Percentiles rank a stretch among this genome's conserved stretches.
These are phyloP conservation scores for Pseudopipra pipra DNA, from an alignment of 2,113 vertebrate genomes.

Conservation along the genomic window DNA sequence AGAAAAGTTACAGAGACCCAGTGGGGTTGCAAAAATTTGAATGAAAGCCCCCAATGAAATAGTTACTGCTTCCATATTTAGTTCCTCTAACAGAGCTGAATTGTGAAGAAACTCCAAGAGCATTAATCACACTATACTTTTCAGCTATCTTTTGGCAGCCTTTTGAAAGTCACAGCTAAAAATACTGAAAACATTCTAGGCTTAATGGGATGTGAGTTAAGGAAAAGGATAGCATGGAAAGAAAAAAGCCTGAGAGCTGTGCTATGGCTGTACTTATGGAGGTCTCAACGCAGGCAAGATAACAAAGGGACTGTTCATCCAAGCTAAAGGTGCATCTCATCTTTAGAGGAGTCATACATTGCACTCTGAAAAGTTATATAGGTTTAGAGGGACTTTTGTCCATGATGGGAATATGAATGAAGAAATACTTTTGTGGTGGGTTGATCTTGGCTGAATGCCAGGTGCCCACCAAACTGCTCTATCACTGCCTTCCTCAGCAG, in stretches of 20 bases:
- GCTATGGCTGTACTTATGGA: not conserved
- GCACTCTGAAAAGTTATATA: not conserved
- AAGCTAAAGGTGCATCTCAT: not conserved
- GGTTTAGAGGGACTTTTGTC: not conserved
- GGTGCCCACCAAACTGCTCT: not conserved
- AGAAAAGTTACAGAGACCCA: not conserved
- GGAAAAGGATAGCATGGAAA: not conserved
- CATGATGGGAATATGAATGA: not conserved
- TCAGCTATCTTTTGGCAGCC: slow-evolving; percentile 22
- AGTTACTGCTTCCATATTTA: not conserved
- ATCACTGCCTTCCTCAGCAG: not conserved
- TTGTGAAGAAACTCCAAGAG: not conserved
- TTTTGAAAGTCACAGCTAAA: slow-evolving; percentile 48
- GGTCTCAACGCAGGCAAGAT: rapidly evolving
- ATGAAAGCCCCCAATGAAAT: not conserved
- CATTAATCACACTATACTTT: not conserved
- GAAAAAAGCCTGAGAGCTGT: not conserved
- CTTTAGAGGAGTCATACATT: not conserved
- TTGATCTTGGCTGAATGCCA: not conserved
- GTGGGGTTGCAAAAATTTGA: not conserved
- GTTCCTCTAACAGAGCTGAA: not conserved
- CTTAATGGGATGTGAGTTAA: not conserved
- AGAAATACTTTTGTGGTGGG: not conserved
- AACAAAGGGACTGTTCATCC: not conserved
- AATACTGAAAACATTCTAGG: slow-evolving; percentile 4